A percentile compares a stretch with the other conserved stretches of the same genome.
phyloP scores from a whole-genome alignment of 2,113 vertebrate species.

The Apodemus sylvaticus region DNA sequence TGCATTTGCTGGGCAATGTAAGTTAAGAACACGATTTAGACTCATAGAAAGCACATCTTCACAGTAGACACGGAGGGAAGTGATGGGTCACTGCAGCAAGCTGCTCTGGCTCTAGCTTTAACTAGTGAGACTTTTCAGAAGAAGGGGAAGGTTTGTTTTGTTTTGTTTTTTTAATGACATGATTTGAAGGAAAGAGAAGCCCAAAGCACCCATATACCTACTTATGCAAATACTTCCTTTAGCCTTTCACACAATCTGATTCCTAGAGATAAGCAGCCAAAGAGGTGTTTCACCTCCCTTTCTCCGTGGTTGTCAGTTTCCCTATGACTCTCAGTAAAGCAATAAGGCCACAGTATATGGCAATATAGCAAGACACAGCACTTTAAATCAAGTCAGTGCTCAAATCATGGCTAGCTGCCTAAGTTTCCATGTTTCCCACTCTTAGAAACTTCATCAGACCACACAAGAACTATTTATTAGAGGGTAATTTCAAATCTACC shows the following conservation, averaged over 20 bases:
- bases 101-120: background rate
- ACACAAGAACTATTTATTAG: conserved; percentile 4
- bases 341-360: background rate
- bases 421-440: background rate
- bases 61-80: background rate
- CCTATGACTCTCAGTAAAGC: background rate
- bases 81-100: background rate
- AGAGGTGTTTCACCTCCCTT: background rate
- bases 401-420: background rate
- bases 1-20: background rate
- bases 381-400: background rate
- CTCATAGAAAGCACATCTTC: background rate
- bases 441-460: conserved; percentile 23
- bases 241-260: conserved; percentile 41
- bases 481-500: background rate
- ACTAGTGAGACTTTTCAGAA: background rate
- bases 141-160: background rate
- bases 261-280: conserved; percentile 37
- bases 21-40: background rate
- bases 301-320: background rate
- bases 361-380: background rate
- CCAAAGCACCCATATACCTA: background rate
- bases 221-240: conserved; percentile 49
- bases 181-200: conserved; percentile 49
- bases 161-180: background rate